These are phyloP conservation scores for Mormyrus hasselquistii DNA, from an alignment of 2,797 vertebrate genomes.

Conservation along the genomic window DNA sequence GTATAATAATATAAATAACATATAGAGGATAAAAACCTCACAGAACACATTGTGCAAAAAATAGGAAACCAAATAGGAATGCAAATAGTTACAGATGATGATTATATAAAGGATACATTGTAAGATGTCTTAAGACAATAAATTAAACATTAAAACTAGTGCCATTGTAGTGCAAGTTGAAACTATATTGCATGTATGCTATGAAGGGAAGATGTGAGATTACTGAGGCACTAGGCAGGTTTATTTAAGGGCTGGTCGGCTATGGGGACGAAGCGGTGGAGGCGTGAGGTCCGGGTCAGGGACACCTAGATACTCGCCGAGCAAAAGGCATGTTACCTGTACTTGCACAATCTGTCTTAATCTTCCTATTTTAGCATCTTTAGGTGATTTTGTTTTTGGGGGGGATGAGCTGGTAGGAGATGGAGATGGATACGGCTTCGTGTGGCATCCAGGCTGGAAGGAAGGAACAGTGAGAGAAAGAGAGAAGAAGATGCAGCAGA, in stretches of 20 bases:
- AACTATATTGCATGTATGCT: not conserved
- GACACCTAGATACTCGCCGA: not conserved
- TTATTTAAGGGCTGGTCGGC: not conserved
- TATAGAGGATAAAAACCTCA: not conserved
- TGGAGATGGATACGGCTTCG: conserved; percentile 36
- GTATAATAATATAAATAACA: not conserved
- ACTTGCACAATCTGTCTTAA: not conserved
- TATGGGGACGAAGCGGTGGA: not conserved
- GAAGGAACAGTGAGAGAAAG: conserved; percentile 32
- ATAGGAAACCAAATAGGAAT: not conserved
- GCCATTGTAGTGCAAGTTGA: not conserved
- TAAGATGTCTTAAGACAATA: not conserved
- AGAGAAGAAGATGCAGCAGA: not conserved
- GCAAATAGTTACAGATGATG: not conserved
- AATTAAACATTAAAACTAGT: not conserved
- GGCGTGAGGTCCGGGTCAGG: not conserved
- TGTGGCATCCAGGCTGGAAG: conserved; percentile 53
- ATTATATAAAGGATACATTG: not conserved
- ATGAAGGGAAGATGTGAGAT: not conserved
- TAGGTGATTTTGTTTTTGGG: not conserved
- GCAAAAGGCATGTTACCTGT: not conserved
- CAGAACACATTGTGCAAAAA: not conserved
- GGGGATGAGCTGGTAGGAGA: conserved; percentile 39
- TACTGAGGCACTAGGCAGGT: not conserved
- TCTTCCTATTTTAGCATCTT: not conserved